These are phyloP conservation scores for Myoxocephalus aenaeus DNA, from an alignment of 2,797 vertebrate genomes.

Conservation along the genomic window DNA sequence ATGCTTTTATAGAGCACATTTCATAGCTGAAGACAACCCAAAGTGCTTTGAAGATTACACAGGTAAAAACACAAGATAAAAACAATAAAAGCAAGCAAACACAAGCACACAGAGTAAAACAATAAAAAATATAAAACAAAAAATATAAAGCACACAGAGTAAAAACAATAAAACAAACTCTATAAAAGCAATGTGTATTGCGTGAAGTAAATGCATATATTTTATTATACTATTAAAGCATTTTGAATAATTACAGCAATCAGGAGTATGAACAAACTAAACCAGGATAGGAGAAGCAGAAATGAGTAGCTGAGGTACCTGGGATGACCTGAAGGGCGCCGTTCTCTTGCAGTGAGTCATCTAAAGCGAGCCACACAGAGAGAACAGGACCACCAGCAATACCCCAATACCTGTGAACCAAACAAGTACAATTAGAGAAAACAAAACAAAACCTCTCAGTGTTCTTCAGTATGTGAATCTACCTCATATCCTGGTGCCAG, in stretches of 20 bases:
- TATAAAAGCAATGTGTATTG: background rate
- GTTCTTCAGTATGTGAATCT: background rate
- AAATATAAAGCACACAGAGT: background rate
- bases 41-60: background rate
- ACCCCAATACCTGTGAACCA: conserved; percentile 84
- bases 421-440: conserved; percentile 13
- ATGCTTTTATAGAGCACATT: background rate
- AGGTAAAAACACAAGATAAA: background rate
- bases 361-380: conserved; percentile 86
- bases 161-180: too few relatives aligned
- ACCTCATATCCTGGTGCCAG: conserved; percentile 90
- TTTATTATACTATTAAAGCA: background rate
- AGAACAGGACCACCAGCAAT: conserved; percentile 85
- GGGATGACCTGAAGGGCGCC: conserved; percentile 86
- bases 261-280: background rate
- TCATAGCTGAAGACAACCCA: background rate
- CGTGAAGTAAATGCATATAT: background rate
- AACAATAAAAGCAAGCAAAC: background rate
- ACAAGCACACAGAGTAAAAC: too few relatives aligned
- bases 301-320: conserved; percentile 71
- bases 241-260: background rate
- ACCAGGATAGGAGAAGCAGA: background rate
- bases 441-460: background rate
- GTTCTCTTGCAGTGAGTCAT: conserved; percentile 83
- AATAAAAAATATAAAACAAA: too few relatives aligned